phyloP scores from a whole-genome alignment of 64 coral and sea anemone species.

The Hydrozoanthus tunicans region DNA sequence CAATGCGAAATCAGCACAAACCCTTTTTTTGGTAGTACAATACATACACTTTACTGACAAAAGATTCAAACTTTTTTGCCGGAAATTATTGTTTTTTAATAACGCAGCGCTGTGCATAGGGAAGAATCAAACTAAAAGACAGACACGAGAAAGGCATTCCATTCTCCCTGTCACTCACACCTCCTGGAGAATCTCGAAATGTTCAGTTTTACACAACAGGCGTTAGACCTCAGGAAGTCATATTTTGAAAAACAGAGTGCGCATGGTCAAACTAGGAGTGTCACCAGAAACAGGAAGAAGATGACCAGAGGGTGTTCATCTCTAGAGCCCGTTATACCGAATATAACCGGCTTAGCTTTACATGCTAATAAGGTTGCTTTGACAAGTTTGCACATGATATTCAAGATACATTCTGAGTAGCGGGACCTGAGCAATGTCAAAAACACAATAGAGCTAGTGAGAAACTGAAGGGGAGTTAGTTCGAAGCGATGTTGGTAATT shows the following conservation, averaged over 20 bases:
- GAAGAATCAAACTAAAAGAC: too few relatives aligned
- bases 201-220: neutral
- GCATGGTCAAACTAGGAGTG: neutral
- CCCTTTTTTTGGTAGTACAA: too few relatives aligned
- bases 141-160: neutral
- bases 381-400: neutral
- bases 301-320: neutral
- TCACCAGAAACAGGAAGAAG: neutral
- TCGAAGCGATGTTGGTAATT: too few relatives aligned
- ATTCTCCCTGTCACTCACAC: slow-evolving; percentile 6
- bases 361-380: neutral
- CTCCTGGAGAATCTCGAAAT: neutral
- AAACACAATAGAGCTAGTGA: too few relatives aligned
- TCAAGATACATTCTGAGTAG: too few relatives aligned
- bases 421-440: too few relatives aligned
- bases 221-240: slow-evolving; percentile 5
- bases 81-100: too few relatives aligned
- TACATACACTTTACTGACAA: too few relatives aligned
- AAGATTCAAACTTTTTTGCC: too few relatives aligned
- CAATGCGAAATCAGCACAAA: too few relatives aligned
- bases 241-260: neutral
- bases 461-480: too few relatives aligned
- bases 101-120: too few relatives aligned
- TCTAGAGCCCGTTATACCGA: slow-evolving; percentile 1
- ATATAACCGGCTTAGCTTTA: slow-evolving; percentile 22